Evolutionary conservation across 2,888 invertebrate species (phyloP).

Genomic region (Zeuzera pyrina): DNA sequence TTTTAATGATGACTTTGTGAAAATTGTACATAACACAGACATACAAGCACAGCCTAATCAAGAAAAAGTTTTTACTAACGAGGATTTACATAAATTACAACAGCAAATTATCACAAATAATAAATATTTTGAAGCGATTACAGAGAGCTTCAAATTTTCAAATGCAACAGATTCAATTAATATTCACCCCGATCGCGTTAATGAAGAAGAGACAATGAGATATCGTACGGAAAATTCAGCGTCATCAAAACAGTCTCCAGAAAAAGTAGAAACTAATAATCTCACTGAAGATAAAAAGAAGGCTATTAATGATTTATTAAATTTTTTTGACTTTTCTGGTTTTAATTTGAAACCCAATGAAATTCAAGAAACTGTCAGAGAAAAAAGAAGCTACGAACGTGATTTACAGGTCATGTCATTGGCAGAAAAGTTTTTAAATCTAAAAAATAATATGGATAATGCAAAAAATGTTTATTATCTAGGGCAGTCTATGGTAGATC

Average conservation of each 20-base stretch:
- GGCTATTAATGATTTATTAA: slow-evolving; percentile 55
- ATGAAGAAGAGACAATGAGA: slow-evolving; percentile 22
- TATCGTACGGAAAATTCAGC: slow-evolving; percentile 21
- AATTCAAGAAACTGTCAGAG: slow-evolving; percentile 21
- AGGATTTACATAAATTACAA: slow-evolving; percentile 45
- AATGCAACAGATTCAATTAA: too few species aligned
- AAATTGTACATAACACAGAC: slow-evolving; percentile 36
- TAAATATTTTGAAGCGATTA: slow-evolving; percentile 16
- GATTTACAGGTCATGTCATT: slow-evolving; percentile 37
- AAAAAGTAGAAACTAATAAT: slow-evolving; percentile 14
- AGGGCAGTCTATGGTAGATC: slow-evolving; percentile 39
- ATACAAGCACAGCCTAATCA: slow-evolving; percentile 33
- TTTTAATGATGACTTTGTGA: slow-evolving; percentile 41
- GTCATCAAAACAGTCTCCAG: slow-evolving; percentile 10
- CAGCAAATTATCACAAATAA: slow-evolving; percentile 51
- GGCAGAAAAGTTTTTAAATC: slow-evolving; percentile 33
- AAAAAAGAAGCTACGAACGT: slow-evolving; percentile 39
- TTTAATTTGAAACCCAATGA: slow-evolving; percentile 22
- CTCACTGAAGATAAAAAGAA: slow-evolving; percentile 49
- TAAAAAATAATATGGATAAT: slow-evolving; percentile 38
- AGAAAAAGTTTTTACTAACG: slow-evolving; percentile 36
- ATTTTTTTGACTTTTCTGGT: slow-evolving; percentile 49
- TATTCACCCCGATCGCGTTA: too few species aligned
- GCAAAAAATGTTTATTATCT: slow-evolving; percentile 37
- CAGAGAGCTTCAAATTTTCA: not conserved